phyloP scores from a whole-genome alignment of 1,140 invertebrate species.

The Drosophila nigromelanica region DNA sequence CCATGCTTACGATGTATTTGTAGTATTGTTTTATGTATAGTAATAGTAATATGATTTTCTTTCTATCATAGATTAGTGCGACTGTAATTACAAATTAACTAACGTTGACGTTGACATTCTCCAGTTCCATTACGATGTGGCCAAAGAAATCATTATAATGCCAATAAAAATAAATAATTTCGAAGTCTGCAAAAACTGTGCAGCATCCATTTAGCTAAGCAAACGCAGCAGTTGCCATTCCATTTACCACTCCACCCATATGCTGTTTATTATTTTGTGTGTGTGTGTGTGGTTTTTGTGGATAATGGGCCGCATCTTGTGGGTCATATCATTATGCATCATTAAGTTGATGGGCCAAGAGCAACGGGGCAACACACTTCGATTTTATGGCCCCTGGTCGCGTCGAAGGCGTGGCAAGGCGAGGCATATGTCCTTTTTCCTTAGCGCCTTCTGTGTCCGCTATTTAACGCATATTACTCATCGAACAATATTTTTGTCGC shows the following conservation, averaged over 20 bases:
- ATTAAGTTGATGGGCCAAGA: conserved; percentile 72
- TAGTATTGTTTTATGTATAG: too few species aligned
- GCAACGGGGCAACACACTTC: conserved; percentile 56
- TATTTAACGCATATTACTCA: conserved; percentile 79
- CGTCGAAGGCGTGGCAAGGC: conserved; percentile 1
- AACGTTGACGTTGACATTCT: background rate
- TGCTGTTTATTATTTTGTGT: conserved; percentile 7
- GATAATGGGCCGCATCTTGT: conserved; percentile 73
- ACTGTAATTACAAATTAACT: conserved; percentile 5
- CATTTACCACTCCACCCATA: background rate
- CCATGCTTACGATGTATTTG: too few species aligned
- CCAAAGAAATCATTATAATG: conserved; percentile 64
- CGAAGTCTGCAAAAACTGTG: conserved; percentile 41
- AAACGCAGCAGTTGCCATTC: conserved; percentile 45
- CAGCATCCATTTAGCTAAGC: conserved; percentile 65
- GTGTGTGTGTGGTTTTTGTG: conserved; percentile 52
- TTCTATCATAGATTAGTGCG: too few species aligned
- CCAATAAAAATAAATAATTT: conserved; percentile 76
- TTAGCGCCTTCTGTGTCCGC: conserved; percentile 35
- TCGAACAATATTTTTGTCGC: conserved; percentile 71
- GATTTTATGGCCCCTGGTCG: conserved; percentile 62
- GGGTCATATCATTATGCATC: conserved; percentile 81
- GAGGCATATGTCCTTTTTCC: conserved; percentile 18
- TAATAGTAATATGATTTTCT: too few species aligned
- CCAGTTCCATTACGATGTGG: conserved; percentile 47